These are phyloP conservation scores for Halcyon senegalensis DNA, from an alignment of 2,113 vertebrate species.

Conservation along the genomic window DNA sequence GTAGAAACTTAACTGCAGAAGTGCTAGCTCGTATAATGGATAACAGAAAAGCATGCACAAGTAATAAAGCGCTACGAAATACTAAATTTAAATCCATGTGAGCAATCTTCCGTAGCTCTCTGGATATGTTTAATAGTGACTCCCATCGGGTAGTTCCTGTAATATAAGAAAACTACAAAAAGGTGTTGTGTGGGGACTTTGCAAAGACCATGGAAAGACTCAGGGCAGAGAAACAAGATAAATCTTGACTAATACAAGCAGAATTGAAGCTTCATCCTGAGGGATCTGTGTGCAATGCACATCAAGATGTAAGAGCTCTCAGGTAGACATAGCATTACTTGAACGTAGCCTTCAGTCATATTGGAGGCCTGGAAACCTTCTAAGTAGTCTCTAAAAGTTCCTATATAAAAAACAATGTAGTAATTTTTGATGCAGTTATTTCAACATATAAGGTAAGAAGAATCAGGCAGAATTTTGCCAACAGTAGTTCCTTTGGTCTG, in stretches of 20 bases:
- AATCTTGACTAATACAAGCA: background rate
- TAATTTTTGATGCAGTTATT: background rate
- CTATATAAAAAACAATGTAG: background rate
- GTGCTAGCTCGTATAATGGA: background rate
- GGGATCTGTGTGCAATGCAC: background rate
- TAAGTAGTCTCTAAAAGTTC: background rate
- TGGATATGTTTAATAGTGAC: background rate
- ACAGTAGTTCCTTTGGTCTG: background rate
- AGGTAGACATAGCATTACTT: background rate
- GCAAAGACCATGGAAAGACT: background rate
- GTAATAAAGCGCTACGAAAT: background rate
- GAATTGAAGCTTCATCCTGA: background rate
- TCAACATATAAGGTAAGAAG: background rate
- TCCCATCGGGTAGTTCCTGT: background rate
- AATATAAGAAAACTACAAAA: background rate
- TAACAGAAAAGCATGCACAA: background rate
- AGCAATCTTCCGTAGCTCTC: background rate
- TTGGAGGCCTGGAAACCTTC: background rate
- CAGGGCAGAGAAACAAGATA: background rate
- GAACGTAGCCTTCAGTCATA: background rate
- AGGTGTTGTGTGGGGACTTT: fast-evolving
- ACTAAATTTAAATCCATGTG: background rate
- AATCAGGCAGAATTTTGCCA: background rate
- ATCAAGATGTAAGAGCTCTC: background rate
- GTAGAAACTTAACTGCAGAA: background rate